Base-by-base conservation (phyloP, 2,113 vertebrate species). In the Mesoclemmys tuberculata region DNA sequence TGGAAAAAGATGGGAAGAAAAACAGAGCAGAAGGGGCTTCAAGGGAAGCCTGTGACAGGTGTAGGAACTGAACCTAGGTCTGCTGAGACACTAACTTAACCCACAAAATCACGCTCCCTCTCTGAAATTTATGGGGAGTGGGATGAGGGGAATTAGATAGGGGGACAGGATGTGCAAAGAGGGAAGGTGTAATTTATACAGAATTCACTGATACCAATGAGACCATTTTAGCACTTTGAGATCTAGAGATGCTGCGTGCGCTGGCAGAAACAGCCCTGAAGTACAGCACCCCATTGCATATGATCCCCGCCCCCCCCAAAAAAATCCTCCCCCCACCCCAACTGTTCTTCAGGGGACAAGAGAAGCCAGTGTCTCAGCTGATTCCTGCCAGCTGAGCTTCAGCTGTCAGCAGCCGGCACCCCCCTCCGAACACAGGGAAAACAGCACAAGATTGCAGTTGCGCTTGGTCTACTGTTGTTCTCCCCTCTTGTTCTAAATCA, bases 401-500 rank as follows among this genome's bases (percentile, higher is more conserved):
- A 87, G 90, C 84, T 89, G 90, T 82, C 49, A 31, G 78, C 82
- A 90, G 81, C 85, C 84, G 95, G 83, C 81, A 93, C 46, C 80
- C 54, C 49, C 61, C 49, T 84, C 82, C 85, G 61, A 96, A 91
- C 79, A 55, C 79, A 88, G 41, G 49, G 31, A 89, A 92, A 92
- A 87, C 84, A 90, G 94, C 8, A 71, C 46, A n/a, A 83, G 71
- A 78, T 8, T 79, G 56, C 74, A 96, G 89, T 87, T 92, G 84
- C 54, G 44, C 81, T 96, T 89, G 41, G 89, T 98, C 38, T 92
- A 94, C 81, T 96, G 95, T 90, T 97, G 96, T 3, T 27, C 88
- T 97, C 94, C 94, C 94, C 96, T 97, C 97, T 97, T 97, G 94
- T 96, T 97, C 97, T 98, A 98, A 98, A 98, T 98, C 98, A 98